Conservation (phyloP, 53 echinoderm and acorn worm species). For the Antedon mediterranea region DNA sequence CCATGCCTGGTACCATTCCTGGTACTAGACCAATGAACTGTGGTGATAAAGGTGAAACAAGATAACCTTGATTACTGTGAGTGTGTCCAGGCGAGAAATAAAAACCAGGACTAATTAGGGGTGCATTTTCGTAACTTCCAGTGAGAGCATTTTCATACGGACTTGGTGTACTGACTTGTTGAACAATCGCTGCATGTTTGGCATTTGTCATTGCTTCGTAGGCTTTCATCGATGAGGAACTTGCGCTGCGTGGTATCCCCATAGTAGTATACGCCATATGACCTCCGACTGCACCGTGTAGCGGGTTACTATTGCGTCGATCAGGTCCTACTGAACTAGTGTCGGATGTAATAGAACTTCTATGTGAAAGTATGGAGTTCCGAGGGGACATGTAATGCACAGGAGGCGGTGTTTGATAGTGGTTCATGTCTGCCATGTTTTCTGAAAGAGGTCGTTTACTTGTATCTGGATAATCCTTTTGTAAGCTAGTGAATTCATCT, state of each 20-base stretch:
- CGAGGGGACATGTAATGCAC: neutral
- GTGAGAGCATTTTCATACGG: constrained; percentile 49
- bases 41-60: constrained; percentile 27
- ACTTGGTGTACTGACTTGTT: constrained; percentile 38
- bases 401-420: neutral
- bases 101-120: constrained; percentile 53
- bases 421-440: neutral
- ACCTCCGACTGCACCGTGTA: neutral
- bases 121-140: constrained; percentile 67
- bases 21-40: neutral
- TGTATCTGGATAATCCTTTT: neutral
- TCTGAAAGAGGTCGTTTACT: neutral
- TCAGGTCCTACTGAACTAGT: neutral
- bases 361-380: neutral
- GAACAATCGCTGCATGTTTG: constrained; percentile 24
- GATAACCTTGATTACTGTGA: constrained; percentile 38
- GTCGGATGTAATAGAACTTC: neutral
- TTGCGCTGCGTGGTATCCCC: neutral
- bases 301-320: neutral
- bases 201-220: constrained; percentile 10
- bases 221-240: neutral
- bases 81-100: constrained; percentile 17
- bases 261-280: neutral
- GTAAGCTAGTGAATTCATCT: neutral
- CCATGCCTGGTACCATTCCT: neutral